Conservation (phyloP, 2,797 vertebrate genomes). For the Rhinichthys osculus region DNA sequence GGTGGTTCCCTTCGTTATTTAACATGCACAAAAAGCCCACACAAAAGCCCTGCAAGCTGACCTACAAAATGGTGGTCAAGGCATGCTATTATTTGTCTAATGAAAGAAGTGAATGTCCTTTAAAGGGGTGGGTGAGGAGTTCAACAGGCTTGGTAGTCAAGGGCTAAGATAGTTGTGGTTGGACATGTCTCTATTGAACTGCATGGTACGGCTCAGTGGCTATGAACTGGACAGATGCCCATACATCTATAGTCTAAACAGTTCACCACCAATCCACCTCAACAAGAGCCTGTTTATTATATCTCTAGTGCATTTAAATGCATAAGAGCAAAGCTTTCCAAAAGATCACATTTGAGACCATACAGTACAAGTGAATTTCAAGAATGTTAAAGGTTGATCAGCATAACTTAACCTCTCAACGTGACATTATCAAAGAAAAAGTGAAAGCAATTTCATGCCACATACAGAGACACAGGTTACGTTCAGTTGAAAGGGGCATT, state of each 20-base stretch:
- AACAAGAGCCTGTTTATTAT: slow-evolving; percentile 70
- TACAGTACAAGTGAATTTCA: neutral
- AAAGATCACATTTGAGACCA: neutral
- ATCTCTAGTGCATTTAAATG: slow-evolving; percentile 57
- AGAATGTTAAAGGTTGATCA: neutral
- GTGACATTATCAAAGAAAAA: neutral
- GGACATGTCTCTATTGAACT: slow-evolving; percentile 78
- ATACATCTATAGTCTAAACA: slow-evolving; percentile 66
- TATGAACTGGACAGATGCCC: slow-evolving; percentile 72
- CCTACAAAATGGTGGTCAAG: slow-evolving; percentile 85
- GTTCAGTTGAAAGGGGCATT: slow-evolving; percentile 12
- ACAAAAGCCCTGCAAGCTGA: slow-evolving; percentile 80
- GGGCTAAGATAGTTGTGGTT: slow-evolving; percentile 73
- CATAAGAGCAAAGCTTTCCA: slow-evolving; percentile 44
- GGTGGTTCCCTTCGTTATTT: slow-evolving; percentile 71
- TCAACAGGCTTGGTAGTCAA: slow-evolving; percentile 76
- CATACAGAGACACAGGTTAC: slow-evolving; percentile 1
- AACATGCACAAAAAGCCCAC: slow-evolving; percentile 51
- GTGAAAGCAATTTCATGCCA: slow-evolving; percentile 17
- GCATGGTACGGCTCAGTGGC: slow-evolving; percentile 71
- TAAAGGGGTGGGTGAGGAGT: slow-evolving; percentile 79
- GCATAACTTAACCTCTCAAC: neutral
- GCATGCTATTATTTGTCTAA: slow-evolving; percentile 77
- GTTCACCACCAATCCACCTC: slow-evolving; percentile 61
- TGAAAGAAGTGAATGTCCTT: slow-evolving; percentile 82